phyloP scores from a whole-genome alignment of 2,113 vertebrate species.

The Setophaga petechia region DNA sequence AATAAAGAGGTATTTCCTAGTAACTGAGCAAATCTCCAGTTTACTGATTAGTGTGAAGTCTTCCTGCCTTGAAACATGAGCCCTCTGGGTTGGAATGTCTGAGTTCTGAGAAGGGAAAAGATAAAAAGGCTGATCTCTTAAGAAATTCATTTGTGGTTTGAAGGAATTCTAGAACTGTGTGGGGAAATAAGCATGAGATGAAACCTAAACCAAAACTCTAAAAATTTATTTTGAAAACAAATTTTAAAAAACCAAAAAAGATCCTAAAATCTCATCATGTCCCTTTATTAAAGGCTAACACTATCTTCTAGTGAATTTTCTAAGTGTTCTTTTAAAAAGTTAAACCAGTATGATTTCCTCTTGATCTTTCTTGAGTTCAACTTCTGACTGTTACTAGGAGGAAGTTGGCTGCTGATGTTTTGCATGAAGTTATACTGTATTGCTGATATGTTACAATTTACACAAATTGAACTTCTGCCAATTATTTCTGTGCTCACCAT shows the following conservation, averaged over 20 bases:
- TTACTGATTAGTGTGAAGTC: background rate
- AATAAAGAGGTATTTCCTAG: background rate
- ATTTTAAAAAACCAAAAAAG: rapidly evolving
- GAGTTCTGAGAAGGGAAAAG: background rate
- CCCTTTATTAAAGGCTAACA: background rate
- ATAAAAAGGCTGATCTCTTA: background rate
- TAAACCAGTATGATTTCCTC: background rate
- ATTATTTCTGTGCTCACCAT: background rate
- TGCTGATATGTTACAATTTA: background rate
- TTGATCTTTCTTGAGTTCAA: background rate
- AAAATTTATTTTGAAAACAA: background rate
- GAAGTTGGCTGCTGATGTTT: background rate
- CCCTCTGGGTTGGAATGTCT: background rate
- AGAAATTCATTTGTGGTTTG: background rate
- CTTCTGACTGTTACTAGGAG: background rate
- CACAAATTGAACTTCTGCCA: background rate
- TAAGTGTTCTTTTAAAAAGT: background rate
- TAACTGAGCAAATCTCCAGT: background rate
- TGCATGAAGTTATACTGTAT: background rate
- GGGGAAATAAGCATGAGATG: background rate
- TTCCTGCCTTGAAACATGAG: background rate
- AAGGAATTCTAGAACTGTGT: background rate
- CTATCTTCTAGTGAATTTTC: background rate
- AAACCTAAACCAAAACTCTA: background rate
- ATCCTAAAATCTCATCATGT: background rate